Conservation (phyloP, 2,888 invertebrate genomes). For the Lasioglossum leucozonium region DNA sequence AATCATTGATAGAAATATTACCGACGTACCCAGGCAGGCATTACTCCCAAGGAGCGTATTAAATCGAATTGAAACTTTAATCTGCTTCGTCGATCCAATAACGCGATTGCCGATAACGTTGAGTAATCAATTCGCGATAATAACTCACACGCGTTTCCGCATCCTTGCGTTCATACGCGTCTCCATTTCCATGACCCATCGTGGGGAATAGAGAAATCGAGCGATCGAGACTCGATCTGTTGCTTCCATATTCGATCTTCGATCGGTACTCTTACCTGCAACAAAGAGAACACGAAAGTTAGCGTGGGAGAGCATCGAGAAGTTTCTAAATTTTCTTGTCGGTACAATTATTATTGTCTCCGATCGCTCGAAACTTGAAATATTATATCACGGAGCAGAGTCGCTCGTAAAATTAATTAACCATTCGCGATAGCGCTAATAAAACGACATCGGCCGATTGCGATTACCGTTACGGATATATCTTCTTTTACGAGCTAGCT, state of each 20-base stretch:
- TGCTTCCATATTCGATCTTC: conserved; percentile 14
- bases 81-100: not conserved
- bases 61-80: conserved; percentile 11
- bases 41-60: conserved; percentile 8
- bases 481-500: conserved; percentile 38
- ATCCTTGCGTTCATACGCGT: not conserved
- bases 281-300: conserved; percentile 43
- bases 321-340: not conserved
- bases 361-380: not conserved
- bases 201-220: not conserved
- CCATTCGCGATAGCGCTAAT: conserved; percentile 30
- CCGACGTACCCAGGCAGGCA: not conserved
- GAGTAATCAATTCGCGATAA: not conserved
- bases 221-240: conserved; percentile 29
- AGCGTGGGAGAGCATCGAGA: not conserved
- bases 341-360: not conserved
- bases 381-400: not conserved
- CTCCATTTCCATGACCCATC: not conserved
- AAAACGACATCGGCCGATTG: conserved; percentile 41
- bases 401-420: conserved; percentile 50
- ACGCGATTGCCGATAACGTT: not conserved
- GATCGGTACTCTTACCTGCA: conserved; percentile 61
- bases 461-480: conserved; percentile 29
- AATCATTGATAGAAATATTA: conserved; percentile 12
- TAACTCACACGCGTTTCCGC: not conserved